phyloP scores from a whole-genome alignment of 2,888 invertebrate species.

The Dicranocentrus wangi region DNA sequence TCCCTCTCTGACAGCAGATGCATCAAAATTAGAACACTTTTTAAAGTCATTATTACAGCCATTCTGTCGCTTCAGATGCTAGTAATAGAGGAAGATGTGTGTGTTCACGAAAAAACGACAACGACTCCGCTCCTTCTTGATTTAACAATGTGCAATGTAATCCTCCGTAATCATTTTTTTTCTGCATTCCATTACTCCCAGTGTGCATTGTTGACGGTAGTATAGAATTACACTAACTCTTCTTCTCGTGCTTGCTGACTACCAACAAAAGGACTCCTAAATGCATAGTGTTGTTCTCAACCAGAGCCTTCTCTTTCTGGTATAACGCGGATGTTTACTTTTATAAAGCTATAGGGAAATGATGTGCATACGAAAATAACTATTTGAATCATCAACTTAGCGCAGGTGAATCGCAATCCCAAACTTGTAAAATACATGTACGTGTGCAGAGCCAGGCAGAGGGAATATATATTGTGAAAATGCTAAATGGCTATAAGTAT shows the following conservation, averaged over 20 bases:
- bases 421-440: no score
- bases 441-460: not conserved
- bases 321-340: slow-evolving; percentile 30
- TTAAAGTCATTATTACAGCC: slow-evolving; percentile 21
- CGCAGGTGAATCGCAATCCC: slow-evolving; percentile 9
- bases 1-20: slow-evolving; percentile 20
- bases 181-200: slow-evolving; percentile 15
- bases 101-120: no score
- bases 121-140: slow-evolving; percentile 8
- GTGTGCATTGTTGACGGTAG: slow-evolving; percentile 1
- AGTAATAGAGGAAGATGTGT: slow-evolving; percentile 3
- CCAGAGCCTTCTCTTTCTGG: not conserved
- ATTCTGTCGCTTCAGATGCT: slow-evolving; percentile 21
- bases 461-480: not conserved
- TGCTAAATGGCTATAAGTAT: not conserved
- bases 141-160: slow-evolving; percentile 48
- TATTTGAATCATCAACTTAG: slow-evolving; percentile 6
- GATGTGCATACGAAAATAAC: not conserved
- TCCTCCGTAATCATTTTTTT: slow-evolving; percentile 43
- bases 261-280: slow-evolving; percentile 1
- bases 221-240: slow-evolving; percentile 31
- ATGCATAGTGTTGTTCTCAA: not conserved
- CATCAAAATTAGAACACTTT: slow-evolving; percentile 51
- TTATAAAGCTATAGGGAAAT: no score
- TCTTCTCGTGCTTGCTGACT: slow-evolving; percentile 30